Percentiles rank a stretch among this genome's conserved stretches.
phyloP scores from a whole-genome alignment of 2,113 vertebrate genomes.

The Odontesthes bonariensis region DNA sequence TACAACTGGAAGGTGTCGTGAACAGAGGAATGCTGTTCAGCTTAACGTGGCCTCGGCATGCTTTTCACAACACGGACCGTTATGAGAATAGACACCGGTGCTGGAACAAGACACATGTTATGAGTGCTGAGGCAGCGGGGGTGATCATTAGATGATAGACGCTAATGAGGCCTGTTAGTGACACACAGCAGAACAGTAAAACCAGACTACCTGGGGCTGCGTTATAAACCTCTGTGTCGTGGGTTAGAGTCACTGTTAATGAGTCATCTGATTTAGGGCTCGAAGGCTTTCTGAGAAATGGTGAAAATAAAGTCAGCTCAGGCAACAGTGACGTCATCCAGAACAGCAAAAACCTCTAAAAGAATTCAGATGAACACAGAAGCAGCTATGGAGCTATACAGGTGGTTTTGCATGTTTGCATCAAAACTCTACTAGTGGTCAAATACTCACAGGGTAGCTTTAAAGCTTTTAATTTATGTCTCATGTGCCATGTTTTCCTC shows the following conservation, averaged over 20 bases:
- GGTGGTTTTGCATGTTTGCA: constrained; percentile 20
- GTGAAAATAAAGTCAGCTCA: constrained; percentile 72
- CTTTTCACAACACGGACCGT: constrained; percentile 28
- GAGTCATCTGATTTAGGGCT: constrained; percentile 82
- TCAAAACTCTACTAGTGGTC: no score
- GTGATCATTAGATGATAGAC: constrained; percentile 12
- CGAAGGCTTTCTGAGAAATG: constrained; percentile 84
- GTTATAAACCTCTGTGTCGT: constrained; percentile 70
- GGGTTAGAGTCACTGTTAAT: constrained; percentile 76
- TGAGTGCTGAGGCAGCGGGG: neutral
- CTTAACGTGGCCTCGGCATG: constrained; percentile 40
- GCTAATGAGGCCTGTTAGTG: constrained; percentile 32
- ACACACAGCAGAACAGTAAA: constrained; percentile 46
- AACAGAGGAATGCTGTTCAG: constrained; percentile 4
- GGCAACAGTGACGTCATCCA: constrained; percentile 26
- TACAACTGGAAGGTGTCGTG: neutral
- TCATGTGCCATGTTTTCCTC: neutral
- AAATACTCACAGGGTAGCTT: neutral
- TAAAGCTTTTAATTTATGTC: neutral
- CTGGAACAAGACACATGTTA: constrained; percentile 22
- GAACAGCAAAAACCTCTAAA: constrained; percentile 4
- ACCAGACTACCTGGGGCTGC: constrained; percentile 75
- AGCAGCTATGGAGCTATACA: neutral
- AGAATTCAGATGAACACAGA: neutral
- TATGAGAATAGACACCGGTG: neutral